Conservation (phyloP, 2,888 invertebrate species). For the Parascotia fuliginaria region DNA sequence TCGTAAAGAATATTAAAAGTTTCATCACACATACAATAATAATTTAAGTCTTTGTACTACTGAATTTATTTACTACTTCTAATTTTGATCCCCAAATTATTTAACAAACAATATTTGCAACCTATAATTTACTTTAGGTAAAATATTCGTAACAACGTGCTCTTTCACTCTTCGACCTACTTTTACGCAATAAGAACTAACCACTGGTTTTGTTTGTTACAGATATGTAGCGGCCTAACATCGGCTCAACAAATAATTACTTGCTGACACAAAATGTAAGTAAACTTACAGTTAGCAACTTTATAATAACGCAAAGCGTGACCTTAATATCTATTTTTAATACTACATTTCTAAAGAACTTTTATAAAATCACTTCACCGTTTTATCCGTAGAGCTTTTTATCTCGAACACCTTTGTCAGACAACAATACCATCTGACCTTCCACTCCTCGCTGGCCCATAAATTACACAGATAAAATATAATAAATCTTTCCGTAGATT, state of each 20-base stretch:
- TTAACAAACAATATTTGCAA: no score
- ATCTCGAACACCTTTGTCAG: slow-evolving; percentile 8
- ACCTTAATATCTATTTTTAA: neutral
- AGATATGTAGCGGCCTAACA: slow-evolving; percentile 16
- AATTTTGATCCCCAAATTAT: no score
- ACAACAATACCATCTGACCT: slow-evolving; percentile 8
- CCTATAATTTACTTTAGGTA: no score
- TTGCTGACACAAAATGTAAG: slow-evolving; percentile 43
- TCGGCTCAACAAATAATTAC: slow-evolving; percentile 20
- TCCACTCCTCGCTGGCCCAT: slow-evolving; percentile 13
- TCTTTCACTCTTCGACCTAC: neutral
- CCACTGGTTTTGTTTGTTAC: slow-evolving; percentile 27
- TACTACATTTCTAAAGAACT: slow-evolving; percentile 9
- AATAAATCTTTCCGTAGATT: slow-evolving; percentile 11
- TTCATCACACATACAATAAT: no score
- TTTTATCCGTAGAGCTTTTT: slow-evolving; percentile 16
- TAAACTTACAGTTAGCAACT: neutral
- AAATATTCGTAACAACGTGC: neutral
- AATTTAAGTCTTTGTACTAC: no score
- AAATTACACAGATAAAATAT: slow-evolving; percentile 24
- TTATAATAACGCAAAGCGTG: neutral
- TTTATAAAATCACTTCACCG: slow-evolving; percentile 19
- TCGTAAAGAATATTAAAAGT: no score
- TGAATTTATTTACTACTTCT: no score
- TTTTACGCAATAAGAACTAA: neutral